Base-by-base conservation (phyloP, 2,113 vertebrate genomes). In the Morphnarchus princeps region DNA sequence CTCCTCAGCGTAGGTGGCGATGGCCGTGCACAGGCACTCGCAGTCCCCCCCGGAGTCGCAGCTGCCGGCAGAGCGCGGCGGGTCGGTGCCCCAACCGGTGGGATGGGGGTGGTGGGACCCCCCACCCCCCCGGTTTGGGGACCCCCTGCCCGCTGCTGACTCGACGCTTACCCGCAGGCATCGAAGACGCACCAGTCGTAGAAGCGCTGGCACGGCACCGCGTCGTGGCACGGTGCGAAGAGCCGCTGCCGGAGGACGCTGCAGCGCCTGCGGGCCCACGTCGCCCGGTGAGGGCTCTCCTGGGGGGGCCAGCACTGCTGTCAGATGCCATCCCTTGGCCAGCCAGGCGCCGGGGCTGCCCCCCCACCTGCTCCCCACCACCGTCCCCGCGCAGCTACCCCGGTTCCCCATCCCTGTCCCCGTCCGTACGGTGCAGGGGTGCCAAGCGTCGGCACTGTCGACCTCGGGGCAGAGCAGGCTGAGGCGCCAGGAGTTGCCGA, bases 401-500 rank as follows among this genome's bases (percentile, higher is more conserved):
- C 7, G 5, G 11, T 5, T 34, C 21, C 32, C 74, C 28, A 29
- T 29, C 52, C 26, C 28, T 10, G 1, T 8, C 31, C 57, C 97
- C 98, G 3, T 24, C 6, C 86, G 77, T 89, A 99, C 99, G 0
- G 95, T 67, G 82, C 99, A 99, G 15, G 99, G 99, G 76, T 99
- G 99, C 8, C 76, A 88, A 11, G 97, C 85, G 31, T 99, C 98
- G 74, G 98, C 97, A 9, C 98, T 50, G 11, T 94, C 90, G 9
- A 98, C 98, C 62, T 99, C 99, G 0, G 99, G 99, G 84, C 99
- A 99, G 38, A 99, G 98, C 2, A 98, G 98, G 82, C 98, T 99
- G 97, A 99, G 98, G 69, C 99, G 98, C 99, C 99, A 99, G 55
- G 99, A 99, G 97, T 99, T 99, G 50, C 99, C 99, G 7, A 99